Conservation (phyloP, 2,888 invertebrate genomes). For the Gryllus longicercus region DNA sequence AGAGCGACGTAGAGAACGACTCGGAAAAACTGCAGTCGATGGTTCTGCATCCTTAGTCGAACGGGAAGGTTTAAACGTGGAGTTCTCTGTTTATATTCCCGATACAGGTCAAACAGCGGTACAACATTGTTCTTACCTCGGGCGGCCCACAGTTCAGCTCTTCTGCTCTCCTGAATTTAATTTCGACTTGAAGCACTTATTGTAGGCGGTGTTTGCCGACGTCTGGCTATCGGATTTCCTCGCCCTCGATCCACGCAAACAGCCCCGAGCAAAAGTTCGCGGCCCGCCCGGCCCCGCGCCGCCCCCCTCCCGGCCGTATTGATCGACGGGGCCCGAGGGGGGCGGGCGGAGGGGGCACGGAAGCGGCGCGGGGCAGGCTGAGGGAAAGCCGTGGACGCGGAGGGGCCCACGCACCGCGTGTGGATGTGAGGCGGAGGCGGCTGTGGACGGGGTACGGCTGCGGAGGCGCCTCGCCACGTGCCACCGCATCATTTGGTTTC, state of each 20-base stretch:
- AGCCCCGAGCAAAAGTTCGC: not conserved
- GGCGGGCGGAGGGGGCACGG: slow-evolving; percentile 4
- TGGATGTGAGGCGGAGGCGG: too few relatives aligned
- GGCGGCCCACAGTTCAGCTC: not conserved
- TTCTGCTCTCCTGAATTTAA: slow-evolving; percentile 17
- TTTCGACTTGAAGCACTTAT: slow-evolving; percentile 17
- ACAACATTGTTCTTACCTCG: slow-evolving; percentile 17
- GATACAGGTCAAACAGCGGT: not conserved
- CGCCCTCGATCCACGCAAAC: not conserved
- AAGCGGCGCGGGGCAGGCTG: not conserved
- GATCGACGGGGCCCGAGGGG: not conserved
- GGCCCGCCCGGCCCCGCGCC: not conserved
- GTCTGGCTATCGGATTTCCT: slow-evolving; percentile 1
- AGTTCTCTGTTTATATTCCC: slow-evolving; percentile 17
- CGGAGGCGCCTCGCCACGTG: too few relatives aligned
- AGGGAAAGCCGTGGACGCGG: not conserved
- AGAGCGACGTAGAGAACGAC: too few relatives aligned
- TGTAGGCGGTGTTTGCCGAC: slow-evolving; percentile 1
- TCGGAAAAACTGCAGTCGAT: too few relatives aligned
- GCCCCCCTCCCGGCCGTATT: not conserved
- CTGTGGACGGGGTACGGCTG: too few relatives aligned
- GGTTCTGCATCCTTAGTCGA: too few relatives aligned
- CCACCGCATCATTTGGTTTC: too few relatives aligned
- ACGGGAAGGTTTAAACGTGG: not conserved
- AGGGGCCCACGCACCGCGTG: not conserved